Evolutionary conservation across 2,888 invertebrate genomes (phyloP), one percentile per base, ranked within the genome.

Genomic region (Onchidella celtica): DNA sequence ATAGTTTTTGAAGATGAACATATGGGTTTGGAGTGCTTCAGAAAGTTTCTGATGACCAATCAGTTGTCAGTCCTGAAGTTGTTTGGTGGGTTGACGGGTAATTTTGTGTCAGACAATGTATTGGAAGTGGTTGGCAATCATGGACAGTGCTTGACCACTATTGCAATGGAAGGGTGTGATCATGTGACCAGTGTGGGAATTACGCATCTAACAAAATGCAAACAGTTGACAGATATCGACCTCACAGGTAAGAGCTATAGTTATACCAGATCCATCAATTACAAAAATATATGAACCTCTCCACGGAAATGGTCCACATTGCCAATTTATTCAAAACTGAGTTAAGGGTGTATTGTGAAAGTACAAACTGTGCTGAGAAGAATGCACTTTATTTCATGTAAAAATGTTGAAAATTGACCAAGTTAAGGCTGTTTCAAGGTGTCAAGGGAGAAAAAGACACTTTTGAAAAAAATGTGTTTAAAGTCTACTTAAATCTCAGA

Each of bases 161-260:
- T 75, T 6, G 63, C 75, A 9, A 3, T 75, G 14, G 63, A 75
- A 63, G 75, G 75, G 11, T 63, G 75, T 63, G 63, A 63, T 34
- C 63, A 65, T 24, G 17, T 75, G 2, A 63, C 75, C 1, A 40
- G 24, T 38, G 34, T 27, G 1, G 75, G 63, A 9, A n/a, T 65
- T 24, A 65, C 40, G n/a, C 27, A 24, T 11, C 57, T 75, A 3
- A 24, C 29, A 27, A n/a, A 9, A 3, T 65, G 63, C 40, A 57
- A 24, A 24, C 36, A 75, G 6, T 27, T 75, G 40, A 24, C 63
- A 17, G 21, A 40, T 40, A 17, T 75, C 1, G 75, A 75, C 24
- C 59, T 75, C 21, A 75, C 75, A 75, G 75, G 75, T 75, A 38
- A 74, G 9, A 34, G 32, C 3, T 27, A n/a, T n/a, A n/a, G n/a